Base-by-base conservation (phyloP, 2,797 vertebrate genomes). In the Xerus rutilus region DNA sequence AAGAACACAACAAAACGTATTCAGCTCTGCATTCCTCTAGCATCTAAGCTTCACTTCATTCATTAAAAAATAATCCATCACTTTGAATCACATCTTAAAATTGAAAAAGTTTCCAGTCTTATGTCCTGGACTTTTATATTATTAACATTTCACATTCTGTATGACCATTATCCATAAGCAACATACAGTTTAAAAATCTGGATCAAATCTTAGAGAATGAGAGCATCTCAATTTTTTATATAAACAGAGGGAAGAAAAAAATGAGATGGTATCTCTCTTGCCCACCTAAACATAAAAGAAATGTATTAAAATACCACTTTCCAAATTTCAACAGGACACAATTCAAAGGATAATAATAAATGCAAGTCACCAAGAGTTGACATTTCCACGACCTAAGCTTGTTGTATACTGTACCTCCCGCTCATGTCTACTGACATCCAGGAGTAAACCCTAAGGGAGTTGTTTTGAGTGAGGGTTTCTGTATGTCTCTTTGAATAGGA, bases 401-500 rank as follows among this genome's bases (percentile, higher is more conserved):
- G 96, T 93, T 98, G 91, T 86, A 85, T 77, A 86, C 93, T 81
- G 81, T 93, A 96, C 97, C 97, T 98, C 97, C 92, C 64, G 76
- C 91, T 98, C 95, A 47, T 59, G 95, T 95, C 97, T 97, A 64
- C 92, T 97, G 97, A 98, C 98, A 98, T 98, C 96, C 97, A 98
- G 96, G 96, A 98, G 97, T 83, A 97, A 98, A 96, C 95, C 97
- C 98, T 97, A 97, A 98, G 98, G 98, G 97, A 98, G 95, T 84
- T 97, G 96, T 97, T 98, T 92, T 97, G 98, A 98, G 98, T 98
- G 97, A 98, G 97, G 97, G 97, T 97, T 99, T 98, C 98, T 98
- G 92, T 97, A 97, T 97, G 97, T 98, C 83, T 98, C 86, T 64
- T 96, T 98, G 97, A 98, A 98, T 97, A 97, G 97, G 98, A 99